Conservation (phyloP, 1,140 invertebrate genomes). For the Leguminivora glycinivorella region DNA sequence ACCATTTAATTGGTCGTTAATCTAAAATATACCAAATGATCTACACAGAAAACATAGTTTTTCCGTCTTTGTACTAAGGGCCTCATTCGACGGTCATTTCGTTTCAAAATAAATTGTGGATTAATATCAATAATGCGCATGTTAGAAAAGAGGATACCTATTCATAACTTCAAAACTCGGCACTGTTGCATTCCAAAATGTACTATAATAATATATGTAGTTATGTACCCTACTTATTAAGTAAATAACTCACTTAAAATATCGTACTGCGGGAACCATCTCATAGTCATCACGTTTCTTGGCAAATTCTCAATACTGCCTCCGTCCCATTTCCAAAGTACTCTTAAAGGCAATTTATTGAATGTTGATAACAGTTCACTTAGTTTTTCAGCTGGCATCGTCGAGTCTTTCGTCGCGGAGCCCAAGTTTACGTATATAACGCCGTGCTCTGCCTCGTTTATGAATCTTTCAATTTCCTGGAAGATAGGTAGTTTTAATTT, state of each 20-base stretch:
- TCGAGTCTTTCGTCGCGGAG: constrained; percentile 76
- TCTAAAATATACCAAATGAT: too few relatives aligned
- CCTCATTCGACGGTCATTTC: too few relatives aligned
- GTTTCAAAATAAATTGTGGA: too few relatives aligned
- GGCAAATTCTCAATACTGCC: constrained; percentile 73
- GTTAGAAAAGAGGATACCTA: too few relatives aligned
- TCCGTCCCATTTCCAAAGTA: constrained; percentile 82
- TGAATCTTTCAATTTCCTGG: constrained; percentile 81
- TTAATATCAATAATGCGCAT: too few relatives aligned
- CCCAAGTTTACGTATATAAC: constrained; percentile 84
- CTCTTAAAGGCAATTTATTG: constrained; percentile 74
- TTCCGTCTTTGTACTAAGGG: too few relatives aligned
- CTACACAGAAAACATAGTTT: too few relatives aligned
- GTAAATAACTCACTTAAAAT: constrained; percentile 79
- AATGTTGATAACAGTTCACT: constrained; percentile 79
- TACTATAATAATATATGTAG: too few relatives aligned
- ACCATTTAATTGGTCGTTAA: too few relatives aligned
- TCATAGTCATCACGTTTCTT: constrained; percentile 80
- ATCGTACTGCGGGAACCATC: constrained; percentile 83
- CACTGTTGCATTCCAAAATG: too few relatives aligned
- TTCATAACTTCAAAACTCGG: too few relatives aligned
- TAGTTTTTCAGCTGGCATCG: constrained; percentile 81
- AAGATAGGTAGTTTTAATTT: constrained; percentile 33
- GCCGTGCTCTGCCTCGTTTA: constrained; percentile 81
- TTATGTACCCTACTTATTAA: not conserved